Evolutionary conservation across 2,113 vertebrate species (phyloP).

Genomic region (Cyrtonyx montezumae): DNA sequence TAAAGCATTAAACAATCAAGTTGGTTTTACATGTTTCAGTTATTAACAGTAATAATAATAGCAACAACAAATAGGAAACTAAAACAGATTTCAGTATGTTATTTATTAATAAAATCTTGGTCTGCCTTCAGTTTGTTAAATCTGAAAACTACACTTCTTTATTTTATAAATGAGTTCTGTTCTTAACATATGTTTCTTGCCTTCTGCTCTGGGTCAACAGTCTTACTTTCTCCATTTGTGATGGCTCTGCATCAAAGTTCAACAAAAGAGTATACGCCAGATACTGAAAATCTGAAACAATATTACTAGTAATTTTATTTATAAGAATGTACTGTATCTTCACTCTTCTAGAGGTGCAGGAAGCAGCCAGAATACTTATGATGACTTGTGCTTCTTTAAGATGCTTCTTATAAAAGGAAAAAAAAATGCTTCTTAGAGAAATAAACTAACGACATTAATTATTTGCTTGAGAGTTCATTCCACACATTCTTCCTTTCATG

Average conservation of each 20-base stretch:
- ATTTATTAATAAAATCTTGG: neutral
- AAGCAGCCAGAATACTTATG: neutral
- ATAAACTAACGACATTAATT: slow-evolving; percentile 43
- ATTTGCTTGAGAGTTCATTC: slow-evolving; percentile 28
- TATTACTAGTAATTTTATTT: neutral
- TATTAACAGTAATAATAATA: neutral
- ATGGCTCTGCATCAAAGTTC: neutral
- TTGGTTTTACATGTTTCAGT: neutral
- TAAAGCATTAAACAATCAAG: neutral
- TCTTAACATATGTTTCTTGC: neutral
- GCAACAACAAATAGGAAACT: neutral
- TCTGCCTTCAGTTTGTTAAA: neutral
- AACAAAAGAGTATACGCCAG: slow-evolving; percentile 4
- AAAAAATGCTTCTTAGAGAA: neutral
- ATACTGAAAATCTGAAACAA: neutral
- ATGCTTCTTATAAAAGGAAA: neutral
- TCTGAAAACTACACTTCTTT: neutral
- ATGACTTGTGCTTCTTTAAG: neutral
- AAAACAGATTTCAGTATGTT: neutral
- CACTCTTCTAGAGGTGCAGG: neutral
- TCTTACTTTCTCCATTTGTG: neutral
- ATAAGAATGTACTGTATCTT: neutral
- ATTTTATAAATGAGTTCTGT: neutral
- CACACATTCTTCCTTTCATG: slow-evolving; percentile 24
- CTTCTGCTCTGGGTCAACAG: neutral